A percentile compares a stretch with the other conserved stretches of the same genome.
These are phyloP conservation scores for Sarcophaga bullata DNA, from an alignment of 1,140 invertebrate species.

Conservation along the genomic window DNA sequence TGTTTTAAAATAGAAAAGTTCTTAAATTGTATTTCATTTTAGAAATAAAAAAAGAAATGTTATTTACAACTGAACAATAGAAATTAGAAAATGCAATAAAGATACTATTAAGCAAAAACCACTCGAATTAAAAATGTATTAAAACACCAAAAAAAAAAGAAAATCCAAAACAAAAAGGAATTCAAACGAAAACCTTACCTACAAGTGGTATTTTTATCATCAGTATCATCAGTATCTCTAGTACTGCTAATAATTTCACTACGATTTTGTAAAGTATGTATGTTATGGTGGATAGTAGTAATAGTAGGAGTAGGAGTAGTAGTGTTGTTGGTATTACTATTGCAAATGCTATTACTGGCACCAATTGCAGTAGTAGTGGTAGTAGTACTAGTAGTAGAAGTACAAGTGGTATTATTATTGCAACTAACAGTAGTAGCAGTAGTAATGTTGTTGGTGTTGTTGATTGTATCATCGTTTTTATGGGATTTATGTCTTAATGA, in stretches of 20 bases:
- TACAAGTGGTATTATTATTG: neutral
- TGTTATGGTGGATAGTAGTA: constrained; percentile 46
- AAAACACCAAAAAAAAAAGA: neutral
- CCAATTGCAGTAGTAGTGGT: constrained; percentile 50
- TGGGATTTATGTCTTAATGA: constrained; percentile 57
- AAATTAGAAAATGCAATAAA: too few relatives aligned
- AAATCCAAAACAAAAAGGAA: neutral
- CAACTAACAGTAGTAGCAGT: constrained; percentile 39
- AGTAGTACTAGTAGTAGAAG: constrained; percentile 52
- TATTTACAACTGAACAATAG: too few relatives aligned
- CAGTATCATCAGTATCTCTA: constrained; percentile 46
- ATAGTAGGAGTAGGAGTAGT: constrained; percentile 51
- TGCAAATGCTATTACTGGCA: constrained; percentile 40
- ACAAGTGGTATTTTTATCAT: constrained; percentile 64
- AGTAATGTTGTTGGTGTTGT: constrained; percentile 51
- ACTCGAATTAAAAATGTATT: too few relatives aligned
- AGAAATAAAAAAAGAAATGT: too few relatives aligned
- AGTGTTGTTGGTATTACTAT: constrained; percentile 18
- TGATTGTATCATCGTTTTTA: constrained; percentile 46
- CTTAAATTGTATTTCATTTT: too few relatives aligned
- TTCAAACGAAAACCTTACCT: constrained; percentile 53
- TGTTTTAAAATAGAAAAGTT: too few relatives aligned
- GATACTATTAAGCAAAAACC: too few relatives aligned
- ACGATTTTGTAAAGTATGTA: constrained; percentile 30
- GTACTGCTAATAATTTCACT: constrained; percentile 50